Base-by-base conservation (phyloP, 2,888 invertebrate species). In the Drepana falcataria region DNA sequence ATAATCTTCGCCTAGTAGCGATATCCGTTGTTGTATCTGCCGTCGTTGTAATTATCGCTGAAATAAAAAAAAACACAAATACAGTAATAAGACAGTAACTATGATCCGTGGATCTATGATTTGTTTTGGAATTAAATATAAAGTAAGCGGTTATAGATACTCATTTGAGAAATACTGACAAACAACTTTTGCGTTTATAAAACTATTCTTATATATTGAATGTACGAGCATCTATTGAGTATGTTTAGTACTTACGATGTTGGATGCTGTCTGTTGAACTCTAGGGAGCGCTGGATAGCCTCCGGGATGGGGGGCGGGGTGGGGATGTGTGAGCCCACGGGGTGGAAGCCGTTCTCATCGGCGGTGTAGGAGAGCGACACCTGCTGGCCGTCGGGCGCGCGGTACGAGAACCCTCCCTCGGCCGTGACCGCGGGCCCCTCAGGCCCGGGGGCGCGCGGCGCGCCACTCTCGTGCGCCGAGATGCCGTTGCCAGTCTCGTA, bases 271-370 rank as follows among this genome's bases (percentile, higher is more conserved):
- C 79, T 83, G 75, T 85, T 85, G 73, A 68, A 80, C 61, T 86
- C 82, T 51, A 90, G 69, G 35, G 88, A 92, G 69, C 84, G 81
- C 21, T 91, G 73, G 68, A 93, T 93, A 53, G 87, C 92, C 48
- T 89, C 91, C 2, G 92, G 92, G 64, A 92, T 91, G 21, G 92
- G 92, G 2, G 92, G 92, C 2, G 92, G 91, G 0, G 92, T 93
- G 51, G 93, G 93, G 35, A 93, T 78, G 70, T 93, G 93, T 1
- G 90, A 89, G 55, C 92, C 92, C 58, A 76, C 84, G 51, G 93
- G 93, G 70, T 93, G 93, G 86, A 93, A 94, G 56, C 94, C 94
- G 69, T 94, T 93, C 76, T 94, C 94, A 69, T 94, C 94, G 48
- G 94, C 94, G 51, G 92, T 87, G 83, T 94, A 94, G n/a, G 92